Percentiles rank a stretch among this genome's conserved stretches.
Conservation (phyloP, 1,140 invertebrate species). For the Acromyrmex echinatior region DNA sequence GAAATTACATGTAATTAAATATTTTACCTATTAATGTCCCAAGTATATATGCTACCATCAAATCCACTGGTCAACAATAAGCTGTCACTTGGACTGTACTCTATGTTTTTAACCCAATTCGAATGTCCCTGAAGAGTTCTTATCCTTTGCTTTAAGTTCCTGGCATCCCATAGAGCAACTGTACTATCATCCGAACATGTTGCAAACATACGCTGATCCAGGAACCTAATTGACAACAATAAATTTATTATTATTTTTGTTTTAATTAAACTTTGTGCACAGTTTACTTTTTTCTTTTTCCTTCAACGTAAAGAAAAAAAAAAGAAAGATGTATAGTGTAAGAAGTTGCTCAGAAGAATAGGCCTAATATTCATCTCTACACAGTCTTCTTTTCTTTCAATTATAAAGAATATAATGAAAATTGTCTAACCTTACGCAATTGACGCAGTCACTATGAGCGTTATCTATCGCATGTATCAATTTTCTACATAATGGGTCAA, state of each 20-base stretch:
- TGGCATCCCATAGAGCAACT: slow-evolving; percentile 96
- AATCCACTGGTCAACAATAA: slow-evolving; percentile 96
- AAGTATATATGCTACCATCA: slow-evolving; percentile 97
- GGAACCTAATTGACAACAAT: slow-evolving; percentile 89
- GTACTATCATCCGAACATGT: slow-evolving; percentile 98
- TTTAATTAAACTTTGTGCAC: too few species aligned
- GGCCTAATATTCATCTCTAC: neutral
- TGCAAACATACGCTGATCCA: slow-evolving; percentile 95
- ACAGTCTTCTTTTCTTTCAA: neutral
- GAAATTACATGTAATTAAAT: neutral
- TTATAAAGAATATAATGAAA: neutral
- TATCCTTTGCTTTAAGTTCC: slow-evolving; percentile 93
- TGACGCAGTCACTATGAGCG: slow-evolving; percentile 96
- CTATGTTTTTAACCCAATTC: slow-evolving; percentile 99
- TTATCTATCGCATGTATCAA: slow-evolving; percentile 92
- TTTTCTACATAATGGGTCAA: slow-evolving; percentile 94
- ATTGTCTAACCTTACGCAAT: slow-evolving; percentile 93
- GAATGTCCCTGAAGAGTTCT: slow-evolving; percentile 94
- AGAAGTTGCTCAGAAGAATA: too few species aligned
- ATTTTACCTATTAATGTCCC: slow-evolving; percentile 95
- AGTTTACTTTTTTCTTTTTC: too few species aligned
- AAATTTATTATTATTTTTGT: too few species aligned
- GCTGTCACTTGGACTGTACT: slow-evolving; percentile 95
- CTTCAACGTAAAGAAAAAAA: too few species aligned
- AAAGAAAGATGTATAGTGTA: too few species aligned